Base-by-base conservation (phyloP, 2,113 vertebrate genomes). In the Empidonax alnorum region DNA sequence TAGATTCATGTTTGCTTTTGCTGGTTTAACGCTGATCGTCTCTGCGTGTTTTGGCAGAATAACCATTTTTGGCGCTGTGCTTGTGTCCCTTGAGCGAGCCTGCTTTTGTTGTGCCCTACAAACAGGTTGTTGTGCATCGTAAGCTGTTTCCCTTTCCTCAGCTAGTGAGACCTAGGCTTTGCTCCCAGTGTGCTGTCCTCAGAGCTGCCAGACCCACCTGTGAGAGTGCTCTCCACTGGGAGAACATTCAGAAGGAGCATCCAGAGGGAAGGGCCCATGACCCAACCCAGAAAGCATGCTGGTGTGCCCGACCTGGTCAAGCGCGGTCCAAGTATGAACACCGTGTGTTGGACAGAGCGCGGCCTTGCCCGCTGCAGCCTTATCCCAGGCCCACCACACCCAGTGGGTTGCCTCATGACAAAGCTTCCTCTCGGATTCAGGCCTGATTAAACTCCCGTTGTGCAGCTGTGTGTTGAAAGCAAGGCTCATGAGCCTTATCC, bases 391-490 rank as follows among this genome's bases (percentile, higher is more conserved):
- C 73, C 68, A 2, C 92, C 58, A 1, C 95, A 10, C 94, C 91
- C 69, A 17, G n/a, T 9, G 22, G 10, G 0, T 67, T 90, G 88
- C 88, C 59, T 87, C 33, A 73, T 58, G 87, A 12, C 14, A 15
- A 87, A 89, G 84, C 46, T 74, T 76, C n/a, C 8, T 10, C 31
- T 53, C 1, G 2, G 63, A 71, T 83, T 74, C 59, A 41, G 37
- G 72, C 37, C 0, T 50, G 79, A 71, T 90, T 93, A 84, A 83
- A 50, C 62, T 80, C 10, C 89, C 55, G 44, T 91, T 96, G 93
- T 91, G 71, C 41, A 30, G 42, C 39, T 15, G 33, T 8, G 44
- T 96, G 90, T 87, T 74, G 91, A 97, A 96, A 94, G 90, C 46
- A 42, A 33, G 46, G 62, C 84, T 94, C 37, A 0, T 2, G 9